phyloP scores from a whole-genome alignment of 1,140 invertebrate species.

The Amyelois transitella region DNA sequence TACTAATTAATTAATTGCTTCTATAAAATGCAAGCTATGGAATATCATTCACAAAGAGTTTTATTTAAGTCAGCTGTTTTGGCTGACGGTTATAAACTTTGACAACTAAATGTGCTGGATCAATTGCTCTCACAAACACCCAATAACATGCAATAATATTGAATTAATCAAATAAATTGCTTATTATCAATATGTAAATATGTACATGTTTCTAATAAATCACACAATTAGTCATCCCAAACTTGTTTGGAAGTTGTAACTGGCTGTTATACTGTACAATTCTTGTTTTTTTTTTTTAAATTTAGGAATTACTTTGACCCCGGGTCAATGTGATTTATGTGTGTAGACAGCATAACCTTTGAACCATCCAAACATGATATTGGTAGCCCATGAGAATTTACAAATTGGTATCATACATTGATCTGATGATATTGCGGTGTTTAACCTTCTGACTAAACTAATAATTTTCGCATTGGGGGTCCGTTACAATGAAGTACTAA shows the following conservation, averaged over 20 bases:
- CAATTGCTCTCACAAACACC: background rate
- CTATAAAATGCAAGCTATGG: too few species aligned
- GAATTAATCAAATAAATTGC: too few species aligned
- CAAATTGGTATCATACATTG: too few species aligned
- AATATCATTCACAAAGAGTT: too few species aligned
- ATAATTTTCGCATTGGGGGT: background rate
- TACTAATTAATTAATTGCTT: too few species aligned
- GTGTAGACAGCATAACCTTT: background rate
- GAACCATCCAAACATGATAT: background rate
- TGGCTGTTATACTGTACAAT: background rate
- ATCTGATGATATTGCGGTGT: too few species aligned
- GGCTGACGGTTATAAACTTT: too few species aligned
- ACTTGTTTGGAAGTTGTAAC: background rate
- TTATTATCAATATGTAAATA: background rate
- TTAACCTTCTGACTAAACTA: background rate
- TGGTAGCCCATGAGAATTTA: too few species aligned
- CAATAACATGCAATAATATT: too few species aligned
- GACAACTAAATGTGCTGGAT: too few species aligned
- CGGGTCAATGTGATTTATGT: conserved; percentile 22
- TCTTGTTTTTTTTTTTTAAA: background rate
- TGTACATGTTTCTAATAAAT: background rate
- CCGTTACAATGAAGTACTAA: background rate
- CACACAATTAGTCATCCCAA: background rate
- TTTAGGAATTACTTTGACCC: conserved; percentile 19
- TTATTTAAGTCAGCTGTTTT: too few species aligned